Evolutionary conservation across 2,113 vertebrate genomes (phyloP).

Genomic region (Onychostoma macrolepis): DNA sequence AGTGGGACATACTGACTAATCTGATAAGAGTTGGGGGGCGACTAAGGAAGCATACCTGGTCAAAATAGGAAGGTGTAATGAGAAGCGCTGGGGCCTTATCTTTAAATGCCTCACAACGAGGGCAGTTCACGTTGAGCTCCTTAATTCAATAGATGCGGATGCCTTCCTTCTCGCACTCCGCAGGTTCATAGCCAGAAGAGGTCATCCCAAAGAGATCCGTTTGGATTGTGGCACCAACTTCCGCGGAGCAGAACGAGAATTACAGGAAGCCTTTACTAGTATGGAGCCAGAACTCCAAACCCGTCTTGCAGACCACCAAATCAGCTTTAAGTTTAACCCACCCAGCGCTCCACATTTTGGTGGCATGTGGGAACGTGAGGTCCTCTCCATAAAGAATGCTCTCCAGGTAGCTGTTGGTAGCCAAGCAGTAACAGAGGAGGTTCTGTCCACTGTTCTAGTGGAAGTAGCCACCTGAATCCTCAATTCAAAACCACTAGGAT

Average conservation of each 20-base stretch:
- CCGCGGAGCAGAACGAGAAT: neutral
- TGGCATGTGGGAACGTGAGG: neutral
- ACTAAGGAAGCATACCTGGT: neutral
- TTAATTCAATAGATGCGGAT: neutral
- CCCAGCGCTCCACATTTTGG: neutral
- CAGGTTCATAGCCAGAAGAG: neutral
- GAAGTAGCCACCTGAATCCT: too few relatives aligned
- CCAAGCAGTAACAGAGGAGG: too few relatives aligned
- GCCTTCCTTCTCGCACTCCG: neutral
- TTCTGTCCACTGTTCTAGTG: too few relatives aligned
- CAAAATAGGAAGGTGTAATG: neutral
- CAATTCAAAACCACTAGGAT: too few relatives aligned
- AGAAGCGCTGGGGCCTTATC: neutral
- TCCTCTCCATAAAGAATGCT: neutral
- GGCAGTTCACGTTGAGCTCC: neutral
- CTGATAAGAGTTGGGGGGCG: neutral
- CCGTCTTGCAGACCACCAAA: neutral
- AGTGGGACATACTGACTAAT: neutral
- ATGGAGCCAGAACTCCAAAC: neutral
- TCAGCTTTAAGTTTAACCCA: neutral
- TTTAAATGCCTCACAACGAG: neutral
- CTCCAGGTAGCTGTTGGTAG: too few relatives aligned
- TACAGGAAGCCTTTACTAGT: neutral
- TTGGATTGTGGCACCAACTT: neutral
- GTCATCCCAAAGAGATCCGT: neutral